phyloP scores from a whole-genome alignment of 2,113 vertebrate genomes.

The Ochotona curzoniae region DNA sequence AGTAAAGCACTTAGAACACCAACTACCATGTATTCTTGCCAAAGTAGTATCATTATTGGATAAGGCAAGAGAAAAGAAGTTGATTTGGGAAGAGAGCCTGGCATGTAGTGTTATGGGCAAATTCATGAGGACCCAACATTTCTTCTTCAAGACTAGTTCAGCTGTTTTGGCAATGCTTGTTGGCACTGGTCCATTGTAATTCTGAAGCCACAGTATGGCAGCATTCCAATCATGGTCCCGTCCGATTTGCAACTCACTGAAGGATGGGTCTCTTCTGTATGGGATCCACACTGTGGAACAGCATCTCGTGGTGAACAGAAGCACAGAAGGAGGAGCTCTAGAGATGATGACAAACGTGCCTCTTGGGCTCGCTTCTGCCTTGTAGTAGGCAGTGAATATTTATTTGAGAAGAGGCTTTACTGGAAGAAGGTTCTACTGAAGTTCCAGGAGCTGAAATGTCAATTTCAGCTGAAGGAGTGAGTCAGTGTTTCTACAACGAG shows the following conservation, averaged over 20 bases:
- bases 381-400: neutral
- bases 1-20: neutral
- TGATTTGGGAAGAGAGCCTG: neutral
- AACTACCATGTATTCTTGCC: neutral
- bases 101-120: neutral
- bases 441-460: conserved; percentile 32
- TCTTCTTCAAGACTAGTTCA: conserved; percentile 31
- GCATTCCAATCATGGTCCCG: neutral
- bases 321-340: neutral
- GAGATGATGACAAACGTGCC: neutral
- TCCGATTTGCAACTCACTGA: conserved; percentile 19
- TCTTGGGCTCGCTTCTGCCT: neutral
- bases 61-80: neutral
- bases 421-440: neutral
- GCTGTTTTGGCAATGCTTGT: neutral
- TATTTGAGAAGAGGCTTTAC: neutral
- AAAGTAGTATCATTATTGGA: neutral
- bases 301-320: neutral
- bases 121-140: neutral
- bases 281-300: neutral
- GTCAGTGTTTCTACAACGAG: conserved; percentile 11
- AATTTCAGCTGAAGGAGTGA: conserved; percentile 33
- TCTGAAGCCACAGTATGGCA: neutral
- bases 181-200: neutral
- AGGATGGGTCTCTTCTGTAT: neutral